These are phyloP conservation scores for Lethrus apterus DNA, from an alignment of 1,140 invertebrate genomes.

Conservation along the genomic window DNA sequence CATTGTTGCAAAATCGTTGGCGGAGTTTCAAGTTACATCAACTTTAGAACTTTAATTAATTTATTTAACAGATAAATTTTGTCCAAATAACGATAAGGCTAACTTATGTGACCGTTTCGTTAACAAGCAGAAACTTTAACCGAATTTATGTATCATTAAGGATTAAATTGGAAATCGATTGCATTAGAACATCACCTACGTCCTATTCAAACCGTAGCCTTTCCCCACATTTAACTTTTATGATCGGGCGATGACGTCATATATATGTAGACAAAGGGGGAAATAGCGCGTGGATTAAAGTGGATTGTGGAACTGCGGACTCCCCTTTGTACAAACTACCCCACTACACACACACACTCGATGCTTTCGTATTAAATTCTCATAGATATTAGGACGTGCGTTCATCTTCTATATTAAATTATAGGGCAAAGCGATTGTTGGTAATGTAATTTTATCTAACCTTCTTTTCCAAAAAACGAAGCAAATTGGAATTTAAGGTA, in stretches of 20 bases:
- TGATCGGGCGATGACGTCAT: conserved; percentile 7
- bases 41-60: conserved; percentile 10
- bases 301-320: too few species aligned
- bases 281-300: background rate
- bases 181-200: background rate
- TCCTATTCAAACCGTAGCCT: conserved; percentile 6
- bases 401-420: too few species aligned
- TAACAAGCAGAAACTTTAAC: background rate
- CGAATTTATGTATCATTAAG: conserved; percentile 12
- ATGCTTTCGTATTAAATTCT: too few species aligned
- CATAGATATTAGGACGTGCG: too few species aligned
- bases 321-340: too few species aligned
- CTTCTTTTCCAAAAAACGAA: too few species aligned
- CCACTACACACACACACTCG: too few species aligned
- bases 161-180: conserved; percentile 12
- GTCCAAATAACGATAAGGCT: background rate
- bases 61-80: background rate
- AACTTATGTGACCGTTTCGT: background rate
- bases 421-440: too few species aligned
- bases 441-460: too few species aligned
- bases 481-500: too few species aligned
- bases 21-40: too few species aligned
- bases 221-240: conserved; percentile 10
- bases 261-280: background rate
- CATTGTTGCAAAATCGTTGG: too few species aligned